A percentile compares a stretch with the other conserved stretches of the same genome.
These are phyloP conservation scores for Hydropsyche betteni DNA, from an alignment of 2,888 invertebrate genomes.

Conservation along the genomic window DNA sequence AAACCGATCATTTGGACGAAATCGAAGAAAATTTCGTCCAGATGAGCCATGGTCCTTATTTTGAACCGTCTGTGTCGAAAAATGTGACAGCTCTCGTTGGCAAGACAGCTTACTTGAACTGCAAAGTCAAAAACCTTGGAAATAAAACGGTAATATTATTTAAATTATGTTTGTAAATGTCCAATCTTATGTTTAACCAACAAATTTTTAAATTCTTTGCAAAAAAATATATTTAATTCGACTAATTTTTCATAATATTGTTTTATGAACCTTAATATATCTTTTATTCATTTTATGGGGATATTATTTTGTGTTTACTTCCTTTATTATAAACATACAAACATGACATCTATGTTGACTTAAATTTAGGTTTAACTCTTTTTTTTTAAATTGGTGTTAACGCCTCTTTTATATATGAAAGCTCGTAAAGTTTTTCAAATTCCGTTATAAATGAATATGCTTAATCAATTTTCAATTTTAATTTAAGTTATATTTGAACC, in stretches of 20 bases:
- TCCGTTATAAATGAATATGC: no score
- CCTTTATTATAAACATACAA: no score
- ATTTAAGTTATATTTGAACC: no score
- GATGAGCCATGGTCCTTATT: slow-evolving; percentile 65
- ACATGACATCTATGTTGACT: no score
- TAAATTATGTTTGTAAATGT: background rate
- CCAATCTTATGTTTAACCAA: background rate
- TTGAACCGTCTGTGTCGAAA: slow-evolving; percentile 69
- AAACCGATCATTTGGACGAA: slow-evolving; percentile 40
- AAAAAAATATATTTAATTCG: background rate
- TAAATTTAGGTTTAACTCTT: no score
- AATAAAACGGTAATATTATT: slow-evolving; percentile 68
- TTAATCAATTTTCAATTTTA: no score
- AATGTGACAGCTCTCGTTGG: slow-evolving; percentile 73
- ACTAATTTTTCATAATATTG: background rate
- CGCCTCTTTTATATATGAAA: no score
- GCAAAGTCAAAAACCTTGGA: slow-evolving; percentile 71
- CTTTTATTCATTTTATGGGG: background rate
- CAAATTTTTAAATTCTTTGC: background rate
- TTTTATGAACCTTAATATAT: background rate
- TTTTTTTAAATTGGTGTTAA: no score
- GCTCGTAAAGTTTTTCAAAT: no score
- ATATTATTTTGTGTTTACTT: background rate
- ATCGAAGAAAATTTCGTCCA: slow-evolving; percentile 51
- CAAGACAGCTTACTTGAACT: slow-evolving; percentile 70